Evolutionary conservation across 1,140 invertebrate species (phyloP).

Genomic region (Drosophila equinoxialis): DNA sequence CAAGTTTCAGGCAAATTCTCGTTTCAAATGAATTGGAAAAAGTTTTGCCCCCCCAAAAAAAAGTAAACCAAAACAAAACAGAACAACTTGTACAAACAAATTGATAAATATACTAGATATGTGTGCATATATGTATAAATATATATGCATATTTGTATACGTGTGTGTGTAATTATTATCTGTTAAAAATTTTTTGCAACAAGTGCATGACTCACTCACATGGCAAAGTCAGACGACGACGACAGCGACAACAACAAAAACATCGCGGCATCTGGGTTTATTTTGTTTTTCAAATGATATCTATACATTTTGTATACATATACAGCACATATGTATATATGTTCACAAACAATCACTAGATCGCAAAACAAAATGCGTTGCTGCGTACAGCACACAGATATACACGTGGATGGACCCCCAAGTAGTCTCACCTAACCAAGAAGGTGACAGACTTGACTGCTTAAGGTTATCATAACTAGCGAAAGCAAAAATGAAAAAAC

Average conservation of each 20-base stretch:
- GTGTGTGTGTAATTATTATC: conserved; percentile 58
- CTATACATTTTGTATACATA: conserved; percentile 15
- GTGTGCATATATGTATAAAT: background rate
- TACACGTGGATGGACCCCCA: conserved; percentile 20
- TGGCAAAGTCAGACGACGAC: conserved; percentile 31
- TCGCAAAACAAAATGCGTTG: conserved; percentile 30
- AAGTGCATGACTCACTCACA: conserved; percentile 70
- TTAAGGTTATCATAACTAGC: conserved; percentile 64
- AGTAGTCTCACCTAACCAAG: conserved; percentile 51
- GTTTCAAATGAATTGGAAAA: conserved; percentile 42
- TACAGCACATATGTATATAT: conserved; percentile 2
- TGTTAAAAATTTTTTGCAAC: conserved; percentile 68
- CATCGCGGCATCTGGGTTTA: conserved; percentile 54
- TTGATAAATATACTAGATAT: conserved; percentile 27
- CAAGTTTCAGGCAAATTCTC: conserved; percentile 43
- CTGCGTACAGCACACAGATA: conserved; percentile 21
- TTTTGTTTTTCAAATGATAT: conserved; percentile 53
- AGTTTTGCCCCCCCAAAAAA: conserved; percentile 37
- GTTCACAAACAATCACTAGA: conserved; percentile 2
- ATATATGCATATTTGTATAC: conserved; percentile 13
- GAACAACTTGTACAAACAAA: conserved; percentile 46
- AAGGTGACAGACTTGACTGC: conserved; percentile 15
- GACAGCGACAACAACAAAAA: conserved; percentile 54
- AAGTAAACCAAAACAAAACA: conserved; percentile 41
- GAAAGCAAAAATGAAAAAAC: conserved; percentile 42